A percentile compares a stretch with the other conserved stretches of the same genome.
phyloP scores from a whole-genome alignment of 2,888 invertebrate genomes.

The Timema podura region DNA sequence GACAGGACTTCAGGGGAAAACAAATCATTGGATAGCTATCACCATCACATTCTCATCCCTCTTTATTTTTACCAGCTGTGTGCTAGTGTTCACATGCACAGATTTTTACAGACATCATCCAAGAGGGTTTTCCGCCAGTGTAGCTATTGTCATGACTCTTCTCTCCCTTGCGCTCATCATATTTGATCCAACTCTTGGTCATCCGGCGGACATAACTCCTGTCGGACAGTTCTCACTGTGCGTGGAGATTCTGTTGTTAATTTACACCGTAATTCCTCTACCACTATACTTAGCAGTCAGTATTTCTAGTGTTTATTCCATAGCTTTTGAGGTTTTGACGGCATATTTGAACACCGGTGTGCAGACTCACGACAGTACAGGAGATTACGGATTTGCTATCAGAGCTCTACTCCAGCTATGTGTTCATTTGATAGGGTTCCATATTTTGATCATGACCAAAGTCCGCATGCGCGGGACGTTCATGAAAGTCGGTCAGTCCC shows the following conservation, averaged over 20 bases:
- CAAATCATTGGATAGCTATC: constrained; percentile 56
- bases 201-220: constrained; percentile 57
- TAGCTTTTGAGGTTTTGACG: constrained; percentile 75
- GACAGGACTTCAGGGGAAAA: constrained; percentile 60
- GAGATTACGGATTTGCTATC: constrained; percentile 41
- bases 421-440: constrained; percentile 88
- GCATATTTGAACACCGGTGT: constrained; percentile 44
- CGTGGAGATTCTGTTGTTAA: constrained; percentile 80
- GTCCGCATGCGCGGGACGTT: constrained; percentile 93
- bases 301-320: constrained; percentile 77
- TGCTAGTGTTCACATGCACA: constrained; percentile 49
- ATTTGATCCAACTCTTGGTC: constrained; percentile 51
- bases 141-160: constrained; percentile 65
- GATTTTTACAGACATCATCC: constrained; percentile 65
- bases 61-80: constrained; percentile 21
- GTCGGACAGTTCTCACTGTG: constrained; percentile 80
- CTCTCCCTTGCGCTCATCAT: constrained; percentile 65
- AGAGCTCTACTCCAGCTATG: constrained; percentile 79
- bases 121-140: constrained; percentile 65
- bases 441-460: constrained; percentile 88
- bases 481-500: constrained; percentile 92
- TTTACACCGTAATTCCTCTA: constrained; percentile 91
- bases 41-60: constrained; percentile 23
- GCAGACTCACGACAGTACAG: constrained; percentile 48
- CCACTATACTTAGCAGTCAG: constrained; percentile 80